phyloP scores from a whole-genome alignment of 2,113 vertebrate genomes.

The Phainopepla nitens region DNA sequence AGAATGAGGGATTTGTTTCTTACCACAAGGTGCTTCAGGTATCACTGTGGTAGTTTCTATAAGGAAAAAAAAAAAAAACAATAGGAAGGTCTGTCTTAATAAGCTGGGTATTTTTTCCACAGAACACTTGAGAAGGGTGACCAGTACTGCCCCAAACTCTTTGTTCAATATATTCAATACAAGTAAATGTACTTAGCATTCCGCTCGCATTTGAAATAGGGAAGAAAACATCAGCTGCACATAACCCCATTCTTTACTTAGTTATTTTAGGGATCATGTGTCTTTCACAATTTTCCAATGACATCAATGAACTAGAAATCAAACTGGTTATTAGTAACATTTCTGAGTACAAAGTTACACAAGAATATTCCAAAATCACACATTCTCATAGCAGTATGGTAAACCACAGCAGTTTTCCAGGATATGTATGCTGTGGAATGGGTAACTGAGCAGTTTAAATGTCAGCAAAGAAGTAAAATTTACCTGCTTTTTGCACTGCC shows the following conservation, averaged over 20 bases:
- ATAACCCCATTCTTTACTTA: not conserved
- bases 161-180: not conserved
- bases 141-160: not conserved
- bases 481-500: not conserved
- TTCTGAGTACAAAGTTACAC: not conserved
- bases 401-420: not conserved
- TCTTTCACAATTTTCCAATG: not conserved
- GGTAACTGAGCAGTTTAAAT: not conserved
- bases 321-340: not conserved
- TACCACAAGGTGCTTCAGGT: not conserved
- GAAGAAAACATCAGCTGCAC: not conserved
- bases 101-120: not conserved
- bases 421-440: rapidly evolving
- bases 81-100: not conserved
- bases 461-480: not conserved
- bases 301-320: not conserved
- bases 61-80: not conserved
- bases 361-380: not conserved
- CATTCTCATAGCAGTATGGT: not conserved
- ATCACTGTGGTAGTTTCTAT: not conserved
- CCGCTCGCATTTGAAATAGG: not conserved
- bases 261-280: not conserved
- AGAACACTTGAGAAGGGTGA: not conserved
- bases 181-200: not conserved
- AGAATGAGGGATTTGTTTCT: not conserved